Conservation (phyloP, 2,888 invertebrate genomes). For the Folsomia manolachei region DNA sequence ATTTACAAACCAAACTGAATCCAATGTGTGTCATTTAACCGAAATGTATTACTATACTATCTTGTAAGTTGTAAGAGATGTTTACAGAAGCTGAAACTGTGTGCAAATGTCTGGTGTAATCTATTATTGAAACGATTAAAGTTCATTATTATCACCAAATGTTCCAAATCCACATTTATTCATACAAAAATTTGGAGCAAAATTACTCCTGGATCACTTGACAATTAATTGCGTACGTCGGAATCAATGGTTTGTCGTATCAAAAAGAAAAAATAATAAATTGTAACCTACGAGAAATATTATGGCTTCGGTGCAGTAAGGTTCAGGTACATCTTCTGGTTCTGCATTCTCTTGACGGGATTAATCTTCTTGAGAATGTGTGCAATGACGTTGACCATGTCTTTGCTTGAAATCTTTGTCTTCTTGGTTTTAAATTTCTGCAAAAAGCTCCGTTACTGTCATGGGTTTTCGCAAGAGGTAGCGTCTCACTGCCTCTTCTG, state of each 20-base stretch:
- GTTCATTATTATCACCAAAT: background rate
- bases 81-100: background rate
- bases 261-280: no score
- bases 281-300: no score
- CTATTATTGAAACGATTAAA: background rate
- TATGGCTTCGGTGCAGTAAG: conserved; percentile 17
- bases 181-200: no score
- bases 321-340: conserved; percentile 88
- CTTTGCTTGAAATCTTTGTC: conserved; percentile 82
- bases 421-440: conserved; percentile 95
- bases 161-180: no score
- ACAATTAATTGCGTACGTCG: no score
- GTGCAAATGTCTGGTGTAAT: background rate
- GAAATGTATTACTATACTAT: background rate
- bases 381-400: conserved; percentile 89
- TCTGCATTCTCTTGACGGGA: conserved; percentile 85
- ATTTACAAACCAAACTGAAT: background rate
- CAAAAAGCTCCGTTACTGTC: conserved; percentile 91
- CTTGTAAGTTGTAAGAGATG: background rate
- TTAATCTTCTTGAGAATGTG: conserved; percentile 92
- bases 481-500: conserved; percentile 89
- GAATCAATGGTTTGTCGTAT: no score
- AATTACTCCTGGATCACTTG: no score
- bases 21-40: conserved; percentile 9
- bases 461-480: conserved; percentile 95